Evolutionary conservation across 92 coral and sea anemone species (phyloP).

Genomic region (Palythoa grandiflora): DNA sequence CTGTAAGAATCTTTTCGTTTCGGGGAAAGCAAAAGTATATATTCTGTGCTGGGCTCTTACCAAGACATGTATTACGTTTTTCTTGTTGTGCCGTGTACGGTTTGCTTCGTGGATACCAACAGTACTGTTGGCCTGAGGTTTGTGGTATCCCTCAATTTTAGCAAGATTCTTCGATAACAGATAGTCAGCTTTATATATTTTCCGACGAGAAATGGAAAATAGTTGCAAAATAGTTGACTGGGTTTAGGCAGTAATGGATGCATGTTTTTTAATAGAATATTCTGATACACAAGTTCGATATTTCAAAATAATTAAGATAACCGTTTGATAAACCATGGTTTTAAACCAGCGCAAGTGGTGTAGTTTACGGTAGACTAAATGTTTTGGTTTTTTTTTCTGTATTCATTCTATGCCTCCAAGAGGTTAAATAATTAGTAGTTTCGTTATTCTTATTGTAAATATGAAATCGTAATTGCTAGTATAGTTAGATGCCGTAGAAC

Average conservation of each 20-base stretch:
- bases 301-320: neutral
- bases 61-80: no score
- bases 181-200: neutral
- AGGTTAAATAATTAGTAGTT: slow-evolving; percentile 4
- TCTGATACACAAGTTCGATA: neutral
- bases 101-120: no score
- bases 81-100: no score
- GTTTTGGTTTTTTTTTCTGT: neutral
- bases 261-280: neutral
- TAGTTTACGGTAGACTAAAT: neutral
- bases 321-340: slow-evolving; percentile 5
- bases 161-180: neutral
- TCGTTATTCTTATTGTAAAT: slow-evolving; percentile 6
- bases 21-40: neutral
- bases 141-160: neutral
- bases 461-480: neutral
- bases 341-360: slow-evolving; percentile 10
- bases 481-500: neutral
- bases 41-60: no score
- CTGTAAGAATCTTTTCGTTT: neutral
- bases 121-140: no score
- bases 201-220: neutral
- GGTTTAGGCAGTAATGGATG: neutral
- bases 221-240: neutral
- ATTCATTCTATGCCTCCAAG: slow-evolving; percentile 11